A percentile compares a stretch with the other conserved stretches of the same genome.
phyloP scores from a whole-genome alignment of 2,113 vertebrate species.

The Blennius ocellaris region DNA sequence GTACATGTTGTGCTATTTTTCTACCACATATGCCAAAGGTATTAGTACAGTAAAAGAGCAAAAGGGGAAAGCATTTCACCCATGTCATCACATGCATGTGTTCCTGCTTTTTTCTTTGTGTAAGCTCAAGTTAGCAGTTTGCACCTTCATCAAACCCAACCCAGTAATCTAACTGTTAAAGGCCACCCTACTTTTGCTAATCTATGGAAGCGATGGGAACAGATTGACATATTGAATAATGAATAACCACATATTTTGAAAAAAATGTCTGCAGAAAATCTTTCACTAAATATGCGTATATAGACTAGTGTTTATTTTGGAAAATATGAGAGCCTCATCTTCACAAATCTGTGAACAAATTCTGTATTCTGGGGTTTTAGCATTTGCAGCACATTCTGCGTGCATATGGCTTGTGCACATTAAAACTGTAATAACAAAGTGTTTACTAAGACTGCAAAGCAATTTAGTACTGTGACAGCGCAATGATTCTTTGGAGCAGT shows the following conservation, averaged over 20 bases:
- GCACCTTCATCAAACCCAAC: not conserved
- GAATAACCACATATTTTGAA: too few relatives aligned
- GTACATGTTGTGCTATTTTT: not conserved
- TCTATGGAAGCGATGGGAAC: not conserved
- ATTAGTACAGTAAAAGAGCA: too few relatives aligned
- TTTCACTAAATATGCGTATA: too few relatives aligned
- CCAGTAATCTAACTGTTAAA: too few relatives aligned
- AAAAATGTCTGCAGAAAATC: too few relatives aligned
- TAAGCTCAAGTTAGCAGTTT: not conserved
- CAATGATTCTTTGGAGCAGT: constrained; percentile 34
- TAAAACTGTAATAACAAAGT: constrained; percentile 39
- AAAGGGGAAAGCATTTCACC: too few relatives aligned
- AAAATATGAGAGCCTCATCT: constrained; percentile 12
- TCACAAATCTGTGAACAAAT: constrained; percentile 9
- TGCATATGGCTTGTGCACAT: constrained; percentile 37
- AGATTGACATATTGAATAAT: too few relatives aligned
- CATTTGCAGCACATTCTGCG: constrained; percentile 14
- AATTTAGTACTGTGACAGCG: constrained; percentile 26
- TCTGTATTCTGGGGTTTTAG: not conserved
- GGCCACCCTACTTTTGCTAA: not conserved
- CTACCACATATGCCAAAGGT: not conserved
- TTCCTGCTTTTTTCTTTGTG: not conserved
- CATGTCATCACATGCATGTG: too few relatives aligned
- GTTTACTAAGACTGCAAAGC: constrained; percentile 24
- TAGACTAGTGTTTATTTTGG: too few relatives aligned